Evolutionary conservation across 2,888 invertebrate species (phyloP).

Genomic region (Folsomia candida): DNA sequence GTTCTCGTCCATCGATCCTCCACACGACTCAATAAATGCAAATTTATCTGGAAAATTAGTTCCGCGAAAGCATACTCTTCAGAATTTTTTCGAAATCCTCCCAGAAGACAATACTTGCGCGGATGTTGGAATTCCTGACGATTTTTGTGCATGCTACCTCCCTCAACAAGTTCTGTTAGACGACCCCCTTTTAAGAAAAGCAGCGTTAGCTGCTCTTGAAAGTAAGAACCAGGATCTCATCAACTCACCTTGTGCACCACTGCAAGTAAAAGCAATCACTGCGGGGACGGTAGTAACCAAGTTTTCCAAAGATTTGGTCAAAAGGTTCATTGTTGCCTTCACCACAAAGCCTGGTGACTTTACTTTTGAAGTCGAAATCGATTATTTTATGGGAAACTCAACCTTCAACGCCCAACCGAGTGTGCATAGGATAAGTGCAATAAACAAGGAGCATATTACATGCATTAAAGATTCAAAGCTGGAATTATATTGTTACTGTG

Average conservation of each 20-base stretch:
- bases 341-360: slow-evolving; percentile 1
- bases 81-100: not conserved
- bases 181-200: not conserved
- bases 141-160: not conserved
- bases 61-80: not conserved
- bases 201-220: not conserved
- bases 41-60: not conserved
- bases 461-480: not conserved
- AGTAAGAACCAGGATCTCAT: slow-evolving; percentile 4
- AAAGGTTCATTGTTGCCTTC: slow-evolving; percentile 7
- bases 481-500: slow-evolving; percentile 9
- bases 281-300: too few species aligned
- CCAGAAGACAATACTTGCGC: not conserved
- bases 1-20: not conserved
- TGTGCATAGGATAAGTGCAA: not conserved
- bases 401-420: not conserved
- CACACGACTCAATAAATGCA: not conserved
- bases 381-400: not conserved
- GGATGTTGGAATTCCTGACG: not conserved
- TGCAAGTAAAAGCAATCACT: not conserved
- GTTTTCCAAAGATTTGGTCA: not conserved
- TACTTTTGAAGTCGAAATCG: slow-evolving; percentile 6
- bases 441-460: slow-evolving; percentile 1
- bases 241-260: not conserved
- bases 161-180: not conserved